A percentile compares a stretch with the other conserved stretches of the same genome.
These are phyloP conservation scores for Hypotaenidia philippensis DNA, from an alignment of 2,797 vertebrate genomes.

Conservation along the genomic window DNA sequence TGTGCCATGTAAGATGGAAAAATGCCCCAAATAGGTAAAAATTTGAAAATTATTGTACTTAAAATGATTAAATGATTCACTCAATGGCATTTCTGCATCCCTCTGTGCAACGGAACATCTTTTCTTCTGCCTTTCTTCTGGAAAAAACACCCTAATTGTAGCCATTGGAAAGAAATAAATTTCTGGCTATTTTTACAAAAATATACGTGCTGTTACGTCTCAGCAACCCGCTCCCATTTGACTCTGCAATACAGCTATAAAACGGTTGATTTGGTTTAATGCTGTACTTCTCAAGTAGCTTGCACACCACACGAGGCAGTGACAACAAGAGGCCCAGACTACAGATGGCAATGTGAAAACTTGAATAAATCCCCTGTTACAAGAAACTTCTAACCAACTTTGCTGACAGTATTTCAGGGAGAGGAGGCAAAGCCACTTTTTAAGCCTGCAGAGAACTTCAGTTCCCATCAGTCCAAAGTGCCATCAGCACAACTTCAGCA, in stretches of 20 bases:
- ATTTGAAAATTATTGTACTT: constrained; percentile 32
- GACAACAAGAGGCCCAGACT: neutral
- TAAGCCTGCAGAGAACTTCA: neutral
- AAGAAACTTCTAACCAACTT: neutral
- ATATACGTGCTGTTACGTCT: neutral
- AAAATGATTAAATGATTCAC: constrained; percentile 50
- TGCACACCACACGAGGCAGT: neutral
- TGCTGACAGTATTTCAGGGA: neutral
- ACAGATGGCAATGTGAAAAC: neutral
- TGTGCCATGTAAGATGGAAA: neutral
- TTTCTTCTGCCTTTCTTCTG: constrained; percentile 15
- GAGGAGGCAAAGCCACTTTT: neutral
- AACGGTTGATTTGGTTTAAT: constrained; percentile 46
- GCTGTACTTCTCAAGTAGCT: neutral
- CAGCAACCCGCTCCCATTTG: constrained; percentile 8
- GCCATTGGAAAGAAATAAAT: constrained; percentile 27
- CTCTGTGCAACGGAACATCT: constrained; percentile 54
- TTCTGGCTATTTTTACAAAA: constrained; percentile 43
- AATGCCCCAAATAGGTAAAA: neutral
- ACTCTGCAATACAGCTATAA: constrained; percentile 16
- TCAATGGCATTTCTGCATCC: constrained; percentile 44
- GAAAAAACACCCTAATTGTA: constrained; percentile 2
- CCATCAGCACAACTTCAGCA: neutral
- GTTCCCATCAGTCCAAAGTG: neutral
- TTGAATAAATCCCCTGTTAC: neutral